A percentile compares a stretch with the other conserved stretches of the same genome.
These are phyloP conservation scores for Philopedon plagiatum DNA, from an alignment of 2,888 invertebrate genomes.

Conservation along the genomic window DNA sequence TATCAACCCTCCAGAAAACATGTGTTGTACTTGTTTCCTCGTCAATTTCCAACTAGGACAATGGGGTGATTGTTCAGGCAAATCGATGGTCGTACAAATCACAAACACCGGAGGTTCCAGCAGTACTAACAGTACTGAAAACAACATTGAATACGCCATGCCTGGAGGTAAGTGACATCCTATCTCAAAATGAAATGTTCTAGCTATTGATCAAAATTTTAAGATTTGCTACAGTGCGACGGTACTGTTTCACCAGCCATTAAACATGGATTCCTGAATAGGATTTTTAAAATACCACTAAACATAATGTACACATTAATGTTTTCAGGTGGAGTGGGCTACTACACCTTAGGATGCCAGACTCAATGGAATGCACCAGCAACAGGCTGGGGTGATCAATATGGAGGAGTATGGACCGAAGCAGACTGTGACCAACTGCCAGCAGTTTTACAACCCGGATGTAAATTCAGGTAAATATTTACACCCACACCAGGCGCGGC, in stretches of 20 bases:
- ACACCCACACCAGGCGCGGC: no score
- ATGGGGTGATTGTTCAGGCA: slow-evolving; percentile 50
- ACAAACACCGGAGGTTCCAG: slow-evolving; percentile 53
- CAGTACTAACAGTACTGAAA: slow-evolving; percentile 45
- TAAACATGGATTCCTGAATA: no score
- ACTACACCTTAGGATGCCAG: slow-evolving; percentile 52
- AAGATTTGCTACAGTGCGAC: background rate
- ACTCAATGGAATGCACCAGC: slow-evolving; percentile 53
- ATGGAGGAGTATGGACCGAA: slow-evolving; percentile 53
- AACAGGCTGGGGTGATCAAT: slow-evolving; percentile 54
- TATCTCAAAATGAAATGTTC: no score
- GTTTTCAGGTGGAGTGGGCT: slow-evolving; percentile 44
- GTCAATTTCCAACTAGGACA: slow-evolving; percentile 47
- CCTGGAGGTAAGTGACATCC: slow-evolving; percentile 51
- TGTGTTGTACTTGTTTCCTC: slow-evolving; percentile 54
- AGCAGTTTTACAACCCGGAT: slow-evolving; percentile 45
- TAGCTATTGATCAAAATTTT: no score
- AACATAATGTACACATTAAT: no score
- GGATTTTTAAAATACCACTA: no score
- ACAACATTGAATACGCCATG: slow-evolving; percentile 55
- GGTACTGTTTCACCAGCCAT: background rate
- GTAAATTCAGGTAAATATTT: slow-evolving; percentile 51
- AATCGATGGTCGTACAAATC: slow-evolving; percentile 54
- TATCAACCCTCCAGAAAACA: slow-evolving; percentile 50
- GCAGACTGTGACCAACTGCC: slow-evolving; percentile 52